Percentiles rank a stretch among this genome's conserved stretches.
These are phyloP conservation scores for Drosophila sechellia DNA, from an alignment of 1,140 invertebrate species.

Conservation along the genomic window DNA sequence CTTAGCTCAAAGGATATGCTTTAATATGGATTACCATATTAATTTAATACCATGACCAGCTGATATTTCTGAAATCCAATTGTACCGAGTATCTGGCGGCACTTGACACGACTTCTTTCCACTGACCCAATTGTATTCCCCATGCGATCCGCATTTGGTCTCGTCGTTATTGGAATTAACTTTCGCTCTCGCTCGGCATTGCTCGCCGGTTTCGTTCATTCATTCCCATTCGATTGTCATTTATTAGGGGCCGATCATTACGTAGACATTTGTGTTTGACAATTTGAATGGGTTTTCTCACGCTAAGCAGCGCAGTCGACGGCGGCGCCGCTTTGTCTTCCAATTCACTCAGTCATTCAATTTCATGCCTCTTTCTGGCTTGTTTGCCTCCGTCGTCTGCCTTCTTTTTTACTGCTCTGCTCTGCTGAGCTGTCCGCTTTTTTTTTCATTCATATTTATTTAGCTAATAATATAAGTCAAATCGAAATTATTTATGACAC, in stretches of 20 bases:
- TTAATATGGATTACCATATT: too few species aligned
- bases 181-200: constrained; percentile 31
- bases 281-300: constrained; percentile 81
- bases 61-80: neutral
- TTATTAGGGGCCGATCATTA: constrained; percentile 72
- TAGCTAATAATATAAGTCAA: constrained; percentile 82
- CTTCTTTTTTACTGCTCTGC: constrained; percentile 21
- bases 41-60: too few species aligned
- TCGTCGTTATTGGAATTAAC: constrained; percentile 40
- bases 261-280: constrained; percentile 70
- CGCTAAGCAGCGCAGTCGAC: constrained; percentile 66
- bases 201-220: constrained; percentile 20
- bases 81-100: neutral
- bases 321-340: constrained; percentile 70
- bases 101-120: neutral
- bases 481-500: constrained; percentile 82
- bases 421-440: constrained; percentile 8
- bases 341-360: constrained; percentile 56
- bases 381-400: constrained; percentile 46
- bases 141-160: constrained; percentile 15
- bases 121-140: constrained; percentile 13
- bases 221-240: constrained; percentile 65
- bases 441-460: constrained; percentile 73
- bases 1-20: too few species aligned
- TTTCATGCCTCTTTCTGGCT: constrained; percentile 64